Evolutionary conservation across 2,113 vertebrate genomes (phyloP), one percentile per base, ranked within the genome.

Genomic region (Myanophis thanlyinensis): DNA sequence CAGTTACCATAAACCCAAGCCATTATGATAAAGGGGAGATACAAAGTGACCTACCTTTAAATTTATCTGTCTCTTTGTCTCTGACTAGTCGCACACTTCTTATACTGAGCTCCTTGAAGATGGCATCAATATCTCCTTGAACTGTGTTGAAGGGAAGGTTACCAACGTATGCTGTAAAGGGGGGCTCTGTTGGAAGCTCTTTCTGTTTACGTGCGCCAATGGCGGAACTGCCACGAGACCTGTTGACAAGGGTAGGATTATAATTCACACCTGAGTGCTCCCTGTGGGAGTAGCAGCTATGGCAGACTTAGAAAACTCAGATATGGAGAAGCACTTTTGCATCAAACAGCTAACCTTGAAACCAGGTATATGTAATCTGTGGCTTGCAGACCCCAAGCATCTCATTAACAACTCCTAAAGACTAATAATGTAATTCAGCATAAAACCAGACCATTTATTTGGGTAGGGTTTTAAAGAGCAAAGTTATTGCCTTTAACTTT

Each of bases 31-130:
- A 48, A 56, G 30, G 20, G 44, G 22, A 59, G 6, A 40, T 25
- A 56, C 5, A n/a, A 47, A 59, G 22, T 7, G 5, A 90, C 97
- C 96, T 93, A 99, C 99, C 99, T 99, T 99, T 99, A 96, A 99
- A 99, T 97, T 99, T 99, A 97, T 99, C 99, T 93, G 99, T 99
- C 94, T 99, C 99, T 98, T 99, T 99, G 98, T 99, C 99, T 97
- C 99, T 96, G 97, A 99, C 99, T 97, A 99, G 98, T 95, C 99
- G 98, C 85, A 99, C 98, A 0, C 99, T 99, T 97, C 99, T 97
- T 94, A 99, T 97, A 85, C 95, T 99, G 97, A 99, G 98, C 94
- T 99, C 99, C 97, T 99, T 99, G 97, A 99, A 99, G 97, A 99
- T 99, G 93, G 98, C 97, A 95, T 99, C 99, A 95, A 99, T 99